Evolutionary conservation across 2,113 vertebrate species (phyloP).

Genomic region (Promerops cafer): DNA sequence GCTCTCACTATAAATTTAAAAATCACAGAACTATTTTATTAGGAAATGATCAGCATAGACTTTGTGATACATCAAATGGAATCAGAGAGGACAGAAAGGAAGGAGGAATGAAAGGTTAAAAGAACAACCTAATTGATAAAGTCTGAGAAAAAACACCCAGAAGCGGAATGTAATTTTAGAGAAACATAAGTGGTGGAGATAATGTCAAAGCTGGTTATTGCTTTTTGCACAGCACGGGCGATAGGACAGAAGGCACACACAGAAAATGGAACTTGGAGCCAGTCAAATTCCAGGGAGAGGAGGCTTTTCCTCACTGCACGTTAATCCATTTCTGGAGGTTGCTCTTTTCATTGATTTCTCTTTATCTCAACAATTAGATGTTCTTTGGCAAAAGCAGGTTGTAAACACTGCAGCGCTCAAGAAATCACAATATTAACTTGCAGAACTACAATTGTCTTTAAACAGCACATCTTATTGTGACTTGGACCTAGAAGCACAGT

Average conservation of each 20-base stretch:
- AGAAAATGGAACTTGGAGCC: neutral
- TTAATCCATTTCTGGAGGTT: neutral
- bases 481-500: neutral
- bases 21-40: neutral
- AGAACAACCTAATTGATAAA: constrained; percentile 16
- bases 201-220: constrained; percentile 37
- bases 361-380: neutral
- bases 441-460: neutral
- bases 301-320: neutral
- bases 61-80: neutral
- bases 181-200: constrained; percentile 11
- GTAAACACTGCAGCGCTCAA: neutral
- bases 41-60: neutral
- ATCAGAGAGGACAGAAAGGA: constrained; percentile 22
- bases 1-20: neutral
- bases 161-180: constrained; percentile 35
- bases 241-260: neutral
- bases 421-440: neutral
- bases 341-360: neutral
- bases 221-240: neutral
- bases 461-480: fast-evolving
- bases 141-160: neutral
- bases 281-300: neutral
- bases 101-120: constrained; percentile 37
- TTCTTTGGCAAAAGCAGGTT: neutral